Base-by-base conservation (phyloP, 2,113 vertebrate species). In the Xerus inauris region DNA sequence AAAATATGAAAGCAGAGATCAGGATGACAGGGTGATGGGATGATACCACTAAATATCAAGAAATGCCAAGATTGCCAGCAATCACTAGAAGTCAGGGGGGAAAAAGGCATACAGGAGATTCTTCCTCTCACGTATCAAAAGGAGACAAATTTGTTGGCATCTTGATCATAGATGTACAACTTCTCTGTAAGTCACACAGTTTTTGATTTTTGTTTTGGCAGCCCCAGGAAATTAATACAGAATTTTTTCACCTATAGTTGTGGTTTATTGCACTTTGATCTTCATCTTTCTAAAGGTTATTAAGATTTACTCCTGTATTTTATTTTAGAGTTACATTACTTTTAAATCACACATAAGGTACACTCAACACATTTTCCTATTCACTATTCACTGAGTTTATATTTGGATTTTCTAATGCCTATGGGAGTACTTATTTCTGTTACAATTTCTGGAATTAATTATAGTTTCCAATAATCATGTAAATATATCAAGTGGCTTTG, bases 401-500 rank as follows among this genome's bases (percentile, higher is more conserved):
- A 5, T 79, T 82, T 89, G 77, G 20, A 75, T 87, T 94, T 94
- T 75, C 89, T 94, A 67, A 85, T 85, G 51, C 57, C 79, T 32
- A 17, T 94, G 94, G 73, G 64, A 89, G 9, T 13, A 45, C 35
- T 93, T 82, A 11, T 75, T 94, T 91, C 88, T 89, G 89, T 42
- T 20, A 67, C 92, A 89, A 94, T 96, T 94, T 90, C 35, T 77
- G 75, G 69, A 96, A 97, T 94, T 94, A 97, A 89, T 93, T 47
- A 72, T 20, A 82, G 42, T 85, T 91, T 93, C 89, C 80, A 81
- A 62, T 19, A 95, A 82, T 19, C 83, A 38, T 26, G 9, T 82
- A 94, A 96, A 96, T 88, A 49, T 32, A 62, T 71, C 77, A 94
- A 71, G 20, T 38, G 92, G 65, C 75, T 93, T 62, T 87, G 59